These are phyloP conservation scores for Zaprionus lineosus DNA, from an alignment of 2,888 invertebrate genomes.

Conservation along the genomic window DNA sequence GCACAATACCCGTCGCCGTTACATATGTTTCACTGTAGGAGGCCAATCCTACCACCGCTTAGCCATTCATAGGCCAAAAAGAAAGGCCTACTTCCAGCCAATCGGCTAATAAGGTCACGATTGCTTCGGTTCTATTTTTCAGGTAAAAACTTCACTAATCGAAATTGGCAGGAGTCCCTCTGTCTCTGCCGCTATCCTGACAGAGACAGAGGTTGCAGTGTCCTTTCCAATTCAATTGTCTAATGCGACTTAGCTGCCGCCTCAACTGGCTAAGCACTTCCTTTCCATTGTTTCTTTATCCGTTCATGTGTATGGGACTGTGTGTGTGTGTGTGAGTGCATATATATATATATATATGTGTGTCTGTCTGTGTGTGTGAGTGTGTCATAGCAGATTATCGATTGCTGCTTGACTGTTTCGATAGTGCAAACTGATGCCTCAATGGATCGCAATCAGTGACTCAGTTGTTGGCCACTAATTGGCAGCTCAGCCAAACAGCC, in stretches of 20 bases:
- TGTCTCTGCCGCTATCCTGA: constrained; percentile 11
- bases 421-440: constrained; percentile 27
- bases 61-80: constrained; percentile 12
- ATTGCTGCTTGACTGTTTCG: constrained; percentile 21
- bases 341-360: too few relatives aligned
- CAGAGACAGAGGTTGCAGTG: too few relatives aligned
- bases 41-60: too few relatives aligned
- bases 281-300: not conserved
- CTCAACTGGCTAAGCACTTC: constrained; percentile 23
- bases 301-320: constrained; percentile 16
- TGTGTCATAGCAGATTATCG: constrained; percentile 36
- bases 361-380: constrained; percentile 21
- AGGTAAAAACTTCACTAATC: constrained; percentile 39
- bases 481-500: constrained; percentile 10
- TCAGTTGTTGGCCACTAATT: constrained; percentile 2
- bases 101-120: constrained; percentile 58
- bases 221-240: constrained; percentile 46
- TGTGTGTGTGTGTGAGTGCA: too few relatives aligned
- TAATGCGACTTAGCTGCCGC: constrained; percentile 35
- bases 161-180: constrained; percentile 32
- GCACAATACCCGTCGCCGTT: constrained; percentile 43
- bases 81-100: constrained; percentile 15
- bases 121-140: constrained; percentile 1
- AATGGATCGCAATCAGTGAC: constrained; percentile 34
- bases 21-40: constrained; percentile 61